phyloP scores from a whole-genome alignment of 1,140 invertebrate species.

The Acromyrmex charruanus region DNA sequence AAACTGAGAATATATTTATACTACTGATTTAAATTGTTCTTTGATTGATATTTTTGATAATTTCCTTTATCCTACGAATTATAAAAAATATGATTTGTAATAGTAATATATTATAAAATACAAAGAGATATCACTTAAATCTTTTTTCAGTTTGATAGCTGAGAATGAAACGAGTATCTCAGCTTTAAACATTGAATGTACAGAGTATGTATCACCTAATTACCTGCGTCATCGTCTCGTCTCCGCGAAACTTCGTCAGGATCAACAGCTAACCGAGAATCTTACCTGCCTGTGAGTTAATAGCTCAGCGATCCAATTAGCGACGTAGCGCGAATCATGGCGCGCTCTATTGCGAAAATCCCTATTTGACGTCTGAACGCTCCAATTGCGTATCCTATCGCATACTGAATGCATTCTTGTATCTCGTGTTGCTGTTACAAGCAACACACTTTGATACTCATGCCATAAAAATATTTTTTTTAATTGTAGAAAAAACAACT shows the following conservation, averaged over 20 bases:
- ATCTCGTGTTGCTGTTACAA: not conserved
- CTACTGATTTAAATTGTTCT: constrained; percentile 47
- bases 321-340: constrained; percentile 34
- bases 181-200: constrained; percentile 36
- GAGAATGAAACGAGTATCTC: not conserved
- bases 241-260: constrained; percentile 49
- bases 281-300: constrained; percentile 60
- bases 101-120: not conserved
- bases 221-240: constrained; percentile 55
- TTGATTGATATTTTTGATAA: not conserved
- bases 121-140: not conserved
- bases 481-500: not conserved
- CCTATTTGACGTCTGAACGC: constrained; percentile 32
- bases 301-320: constrained; percentile 67
- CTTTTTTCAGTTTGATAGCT: not conserved
- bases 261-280: constrained; percentile 66
- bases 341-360: constrained; percentile 38
- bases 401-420: not conserved
- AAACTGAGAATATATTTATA: constrained; percentile 59
- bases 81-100: not conserved
- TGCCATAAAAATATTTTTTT: not conserved
- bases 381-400: constrained; percentile 28
- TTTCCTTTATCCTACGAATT: not conserved
- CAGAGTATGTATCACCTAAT: constrained; percentile 45
- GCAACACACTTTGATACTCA: not conserved